A percentile compares a stretch with the other conserved stretches of the same genome.
These are phyloP conservation scores for Ptyas mucosa DNA, from an alignment of 2,113 vertebrate species.

Conservation along the genomic window DNA sequence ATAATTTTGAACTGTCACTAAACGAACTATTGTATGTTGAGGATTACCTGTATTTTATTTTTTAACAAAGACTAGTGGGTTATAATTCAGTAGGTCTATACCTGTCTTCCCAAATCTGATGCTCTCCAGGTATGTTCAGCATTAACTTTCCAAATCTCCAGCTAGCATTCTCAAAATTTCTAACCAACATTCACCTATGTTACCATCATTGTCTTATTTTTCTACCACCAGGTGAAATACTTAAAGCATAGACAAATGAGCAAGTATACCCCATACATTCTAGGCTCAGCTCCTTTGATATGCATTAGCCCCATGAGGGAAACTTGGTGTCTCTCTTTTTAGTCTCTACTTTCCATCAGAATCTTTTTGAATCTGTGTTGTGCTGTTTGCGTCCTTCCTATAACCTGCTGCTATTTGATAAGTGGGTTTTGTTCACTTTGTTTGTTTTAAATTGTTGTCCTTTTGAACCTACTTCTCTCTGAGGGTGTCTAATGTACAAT, in stretches of 20 bases:
- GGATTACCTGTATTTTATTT: not conserved
- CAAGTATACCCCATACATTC: not conserved
- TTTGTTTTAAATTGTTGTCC: no score
- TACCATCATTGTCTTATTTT: not conserved
- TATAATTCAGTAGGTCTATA: not conserved
- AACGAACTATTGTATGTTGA: no score
- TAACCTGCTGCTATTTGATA: not conserved
- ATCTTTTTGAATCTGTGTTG: not conserved
- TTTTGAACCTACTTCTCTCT: not conserved
- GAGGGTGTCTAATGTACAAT: no score
- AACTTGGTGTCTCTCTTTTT: not conserved
- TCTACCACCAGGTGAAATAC: not conserved
- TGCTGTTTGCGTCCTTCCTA: not conserved
- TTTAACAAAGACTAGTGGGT: not conserved
- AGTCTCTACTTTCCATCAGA: not conserved
- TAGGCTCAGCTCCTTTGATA: not conserved
- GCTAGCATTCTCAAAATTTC: not conserved
- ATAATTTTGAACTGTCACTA: no score
- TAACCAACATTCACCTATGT: not conserved
- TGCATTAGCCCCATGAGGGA: not conserved
- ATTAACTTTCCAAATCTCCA: not conserved
- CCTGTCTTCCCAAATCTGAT: not conserved
- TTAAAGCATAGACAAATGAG: not conserved
- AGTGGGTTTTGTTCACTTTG: not conserved
- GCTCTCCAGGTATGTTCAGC: not conserved